Conservation (phyloP, 2,797 vertebrate genomes). For the Xenops minutus region DNA sequence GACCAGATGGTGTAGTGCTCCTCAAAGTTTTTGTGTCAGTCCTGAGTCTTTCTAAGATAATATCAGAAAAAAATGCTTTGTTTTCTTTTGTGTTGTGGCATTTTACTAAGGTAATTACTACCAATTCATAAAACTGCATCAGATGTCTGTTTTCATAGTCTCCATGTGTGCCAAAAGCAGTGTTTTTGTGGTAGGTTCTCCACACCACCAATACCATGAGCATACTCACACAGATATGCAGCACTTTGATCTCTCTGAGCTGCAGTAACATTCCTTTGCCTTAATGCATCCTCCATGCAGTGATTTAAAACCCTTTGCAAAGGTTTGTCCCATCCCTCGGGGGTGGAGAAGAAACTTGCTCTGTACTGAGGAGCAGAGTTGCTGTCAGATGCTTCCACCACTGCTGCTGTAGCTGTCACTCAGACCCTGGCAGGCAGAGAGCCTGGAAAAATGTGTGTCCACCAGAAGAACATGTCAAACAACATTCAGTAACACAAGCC, state of each 20-base stretch:
- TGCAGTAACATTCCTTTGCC: neutral
- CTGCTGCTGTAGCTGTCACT: neutral
- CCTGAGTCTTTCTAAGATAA: neutral
- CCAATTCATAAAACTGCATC: neutral
- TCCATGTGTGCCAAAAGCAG: neutral
- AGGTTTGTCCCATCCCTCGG: neutral
- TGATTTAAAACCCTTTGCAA: neutral
- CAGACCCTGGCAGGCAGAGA: neutral
- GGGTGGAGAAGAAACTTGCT: neutral
- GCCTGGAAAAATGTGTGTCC: neutral
- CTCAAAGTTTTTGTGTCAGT: constrained; percentile 10
- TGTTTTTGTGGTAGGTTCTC: neutral
- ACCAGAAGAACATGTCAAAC: neutral
- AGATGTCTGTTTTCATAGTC: neutral
- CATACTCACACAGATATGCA: fast-evolving
- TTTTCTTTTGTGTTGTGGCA: neutral
- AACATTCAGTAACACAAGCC: neutral
- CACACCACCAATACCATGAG: neutral
- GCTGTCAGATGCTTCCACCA: neutral
- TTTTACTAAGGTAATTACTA: constrained; percentile 28
- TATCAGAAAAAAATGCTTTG: neutral
- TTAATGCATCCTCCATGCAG: neutral
- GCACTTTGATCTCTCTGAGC: neutral
- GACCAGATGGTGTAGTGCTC: neutral
- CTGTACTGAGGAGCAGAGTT: fast-evolving